Evolutionary conservation across 2,797 vertebrate genomes (phyloP).

Genomic region (Silurus aristotelis): DNA sequence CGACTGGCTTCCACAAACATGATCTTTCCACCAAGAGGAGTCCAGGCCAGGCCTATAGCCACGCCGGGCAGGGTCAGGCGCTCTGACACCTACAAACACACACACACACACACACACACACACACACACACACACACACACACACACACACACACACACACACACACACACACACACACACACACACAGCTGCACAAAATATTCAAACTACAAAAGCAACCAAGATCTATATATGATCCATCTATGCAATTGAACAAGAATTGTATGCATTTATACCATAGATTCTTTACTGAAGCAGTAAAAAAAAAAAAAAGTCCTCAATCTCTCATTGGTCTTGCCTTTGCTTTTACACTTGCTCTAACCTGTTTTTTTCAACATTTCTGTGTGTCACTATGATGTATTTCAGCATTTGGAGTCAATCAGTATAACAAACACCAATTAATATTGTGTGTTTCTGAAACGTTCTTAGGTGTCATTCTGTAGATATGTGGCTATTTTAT

Average conservation of each 20-base stretch:
- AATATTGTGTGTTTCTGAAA: not conserved
- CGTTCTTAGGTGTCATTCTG: not conserved
- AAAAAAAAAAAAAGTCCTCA: not conserved
- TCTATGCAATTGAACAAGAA: not conserved
- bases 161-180: not conserved
- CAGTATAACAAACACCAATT: not conserved
- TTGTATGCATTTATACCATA: not conserved
- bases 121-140: constrained; percentile 25
- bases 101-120: no score
- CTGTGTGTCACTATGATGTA: not conserved
- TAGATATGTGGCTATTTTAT: not conserved
- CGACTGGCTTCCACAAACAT: constrained; percentile 98
- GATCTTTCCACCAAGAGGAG: constrained; percentile 91
- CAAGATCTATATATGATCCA: not conserved
- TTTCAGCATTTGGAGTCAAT: not conserved
- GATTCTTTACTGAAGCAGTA: not conserved
- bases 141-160: constrained; percentile 17
- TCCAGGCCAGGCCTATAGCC: constrained; percentile 94
- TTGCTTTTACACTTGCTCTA: not conserved
- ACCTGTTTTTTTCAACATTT: not conserved
- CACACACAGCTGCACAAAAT: constrained; percentile 26
- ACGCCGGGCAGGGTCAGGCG: constrained; percentile 90
- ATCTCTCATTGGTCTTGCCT: not conserved
- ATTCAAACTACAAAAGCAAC: not conserved
- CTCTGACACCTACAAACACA: constrained; percentile 82